Conservation (phyloP, 2,113 vertebrate genomes). For the Rhinopomastus cyanomelas region DNA sequence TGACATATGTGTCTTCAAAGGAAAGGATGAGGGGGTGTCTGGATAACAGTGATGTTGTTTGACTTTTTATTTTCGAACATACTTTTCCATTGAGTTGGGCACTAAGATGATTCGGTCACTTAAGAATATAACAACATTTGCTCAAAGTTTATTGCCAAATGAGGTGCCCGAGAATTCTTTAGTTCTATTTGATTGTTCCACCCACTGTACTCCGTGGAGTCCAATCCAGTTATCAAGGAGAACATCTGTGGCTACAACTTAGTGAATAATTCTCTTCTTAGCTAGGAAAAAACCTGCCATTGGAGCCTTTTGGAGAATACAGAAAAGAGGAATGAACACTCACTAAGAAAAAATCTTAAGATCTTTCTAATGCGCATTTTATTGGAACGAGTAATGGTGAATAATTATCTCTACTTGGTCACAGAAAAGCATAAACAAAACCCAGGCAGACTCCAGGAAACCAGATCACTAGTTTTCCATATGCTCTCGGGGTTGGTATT, state of each 20-base stretch:
- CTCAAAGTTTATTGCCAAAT: not conserved
- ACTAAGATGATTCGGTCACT: not conserved
- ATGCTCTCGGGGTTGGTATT: not conserved
- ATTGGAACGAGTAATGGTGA: not conserved
- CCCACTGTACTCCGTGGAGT: not conserved
- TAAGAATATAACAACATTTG: not conserved
- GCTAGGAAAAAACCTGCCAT: not conserved
- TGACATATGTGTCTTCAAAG: not conserved
- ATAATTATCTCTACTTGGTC: not conserved
- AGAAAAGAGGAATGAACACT: not conserved
- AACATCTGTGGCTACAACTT: not conserved
- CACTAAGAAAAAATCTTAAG: not conserved
- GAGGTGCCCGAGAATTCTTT: conserved; percentile 11
- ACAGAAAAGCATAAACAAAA: conserved; percentile 19
- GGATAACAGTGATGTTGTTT: not conserved
- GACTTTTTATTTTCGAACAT: conserved; percentile 9
- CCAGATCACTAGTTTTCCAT: not conserved
- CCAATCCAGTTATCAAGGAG: not conserved
- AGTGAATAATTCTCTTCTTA: not conserved
- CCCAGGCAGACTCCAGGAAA: conserved; percentile 16
- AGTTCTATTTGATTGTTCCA: not conserved
- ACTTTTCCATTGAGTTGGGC: not conserved
- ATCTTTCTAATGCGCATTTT: not conserved
- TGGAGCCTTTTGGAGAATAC: not conserved
- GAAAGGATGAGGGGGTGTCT: not conserved